phyloP scores from a whole-genome alignment of 2,888 invertebrate genomes.

The Gymnocheta viridis region DNA sequence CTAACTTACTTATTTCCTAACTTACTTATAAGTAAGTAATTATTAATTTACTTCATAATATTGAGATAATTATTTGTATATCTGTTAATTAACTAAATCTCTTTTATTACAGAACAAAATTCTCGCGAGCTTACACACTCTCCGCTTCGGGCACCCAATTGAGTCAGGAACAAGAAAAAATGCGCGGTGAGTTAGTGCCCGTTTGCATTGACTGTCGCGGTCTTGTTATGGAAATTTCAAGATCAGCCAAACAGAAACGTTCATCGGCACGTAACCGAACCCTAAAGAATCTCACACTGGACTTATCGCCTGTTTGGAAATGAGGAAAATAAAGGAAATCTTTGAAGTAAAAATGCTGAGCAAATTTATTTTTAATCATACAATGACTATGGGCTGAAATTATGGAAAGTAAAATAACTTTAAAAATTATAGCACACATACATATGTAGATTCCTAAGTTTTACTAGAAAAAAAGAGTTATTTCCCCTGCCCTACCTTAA shows the following conservation, averaged over 20 bases:
- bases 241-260: constrained; percentile 89
- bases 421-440: constrained; percentile 1
- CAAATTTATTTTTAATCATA: constrained; percentile 8
- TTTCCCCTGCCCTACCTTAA: background rate
- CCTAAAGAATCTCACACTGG: constrained; percentile 90
- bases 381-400: constrained; percentile 17
- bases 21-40: background rate
- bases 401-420: background rate
- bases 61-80: background rate
- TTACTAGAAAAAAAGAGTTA: background rate
- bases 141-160: constrained; percentile 82
- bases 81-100: too few relatives aligned
- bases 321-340: constrained; percentile 64
- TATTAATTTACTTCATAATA: background rate
- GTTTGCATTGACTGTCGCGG: constrained; percentile 97
- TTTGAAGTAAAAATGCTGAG: background rate
- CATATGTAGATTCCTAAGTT: constrained; percentile 14
- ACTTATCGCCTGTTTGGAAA: constrained; percentile 91
- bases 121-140: constrained; percentile 85
- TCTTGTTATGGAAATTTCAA: constrained; percentile 96
- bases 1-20: too few relatives aligned
- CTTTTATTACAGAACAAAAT: constrained; percentile 83
- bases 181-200: constrained; percentile 91
- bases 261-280: constrained; percentile 92
- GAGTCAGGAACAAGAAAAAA: constrained; percentile 84